A percentile compares a stretch with the other conserved stretches of the same genome.
Conservation (phyloP, 2,113 vertebrate genomes). For the Microcebus ravelobensis region DNA sequence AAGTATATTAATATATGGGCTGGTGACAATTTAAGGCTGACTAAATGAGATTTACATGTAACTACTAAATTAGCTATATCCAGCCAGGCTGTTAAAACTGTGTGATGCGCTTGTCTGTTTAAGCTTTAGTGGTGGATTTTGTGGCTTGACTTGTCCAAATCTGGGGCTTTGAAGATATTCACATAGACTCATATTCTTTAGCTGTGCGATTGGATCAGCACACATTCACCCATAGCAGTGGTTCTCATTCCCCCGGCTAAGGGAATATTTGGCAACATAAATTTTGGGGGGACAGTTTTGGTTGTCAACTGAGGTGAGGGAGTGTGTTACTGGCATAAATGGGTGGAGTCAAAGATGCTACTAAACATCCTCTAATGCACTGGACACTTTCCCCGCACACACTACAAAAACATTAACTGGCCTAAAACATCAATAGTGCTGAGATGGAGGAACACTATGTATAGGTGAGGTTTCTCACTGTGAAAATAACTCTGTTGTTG, state of each 20-base stretch:
- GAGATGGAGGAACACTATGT: no score
- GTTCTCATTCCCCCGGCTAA: not conserved
- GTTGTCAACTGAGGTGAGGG: not conserved
- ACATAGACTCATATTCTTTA: not conserved
- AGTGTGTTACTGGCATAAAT: not conserved
- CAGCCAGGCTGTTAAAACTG: not conserved
- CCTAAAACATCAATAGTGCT: not conserved
- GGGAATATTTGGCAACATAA: not conserved
- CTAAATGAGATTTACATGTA: not conserved
- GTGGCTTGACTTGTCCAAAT: not conserved
- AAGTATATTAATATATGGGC: not conserved
- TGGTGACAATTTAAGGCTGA: not conserved
- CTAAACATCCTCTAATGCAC: not conserved
- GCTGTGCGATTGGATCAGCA: no score
- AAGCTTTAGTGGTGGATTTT: not conserved
- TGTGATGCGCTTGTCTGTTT: not conserved
- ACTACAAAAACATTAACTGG: not conserved
- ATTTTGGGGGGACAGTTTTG: not conserved
- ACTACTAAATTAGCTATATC: not conserved
- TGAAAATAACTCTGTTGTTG: not conserved
- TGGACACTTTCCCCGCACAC: fast-evolving
- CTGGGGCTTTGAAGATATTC: not conserved
- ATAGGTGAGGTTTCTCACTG: not conserved
- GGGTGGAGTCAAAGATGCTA: not conserved
- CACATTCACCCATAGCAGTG: fast-evolving